phyloP scores from a whole-genome alignment of 1,140 invertebrate species.

The Epicauta chinensis region DNA sequence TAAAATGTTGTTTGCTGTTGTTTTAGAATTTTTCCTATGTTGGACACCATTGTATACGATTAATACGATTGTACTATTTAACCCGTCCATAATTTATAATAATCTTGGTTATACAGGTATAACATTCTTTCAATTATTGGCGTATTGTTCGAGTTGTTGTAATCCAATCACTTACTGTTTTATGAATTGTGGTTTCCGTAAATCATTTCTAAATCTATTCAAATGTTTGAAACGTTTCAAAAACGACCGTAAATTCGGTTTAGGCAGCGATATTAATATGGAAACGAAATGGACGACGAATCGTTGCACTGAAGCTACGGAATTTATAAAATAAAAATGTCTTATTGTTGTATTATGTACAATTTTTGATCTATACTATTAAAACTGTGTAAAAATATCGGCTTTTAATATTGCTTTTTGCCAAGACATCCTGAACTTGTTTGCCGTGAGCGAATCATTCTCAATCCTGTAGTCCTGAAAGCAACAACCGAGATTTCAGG shows the following conservation, averaged over 20 bases:
- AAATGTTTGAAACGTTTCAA: slow-evolving; percentile 40
- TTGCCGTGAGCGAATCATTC: too few species aligned
- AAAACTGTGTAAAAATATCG: too few species aligned
- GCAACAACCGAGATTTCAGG: too few species aligned
- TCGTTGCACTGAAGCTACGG: slow-evolving; percentile 20
- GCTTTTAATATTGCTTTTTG: too few species aligned
- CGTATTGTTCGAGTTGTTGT: slow-evolving; percentile 63
- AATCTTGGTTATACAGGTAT: slow-evolving; percentile 49
- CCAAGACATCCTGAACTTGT: too few species aligned
- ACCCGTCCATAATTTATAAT: slow-evolving; percentile 48
- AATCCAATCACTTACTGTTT: slow-evolving; percentile 75
- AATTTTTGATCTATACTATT: too few species aligned
- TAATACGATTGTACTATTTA: slow-evolving; percentile 57
- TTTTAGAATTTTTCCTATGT: slow-evolving; percentile 69
- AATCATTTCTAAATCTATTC: slow-evolving; percentile 54
- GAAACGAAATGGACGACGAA: slow-evolving; percentile 32
- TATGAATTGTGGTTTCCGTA: slow-evolving; percentile 64
- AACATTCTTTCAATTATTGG: slow-evolving; percentile 55
- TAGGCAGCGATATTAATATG: slow-evolving; percentile 35
- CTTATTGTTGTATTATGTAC: too few species aligned
- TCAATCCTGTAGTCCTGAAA: too few species aligned
- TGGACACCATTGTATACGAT: slow-evolving; percentile 68
- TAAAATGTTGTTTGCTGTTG: slow-evolving; percentile 56
- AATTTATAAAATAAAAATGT: slow-evolving; percentile 14
- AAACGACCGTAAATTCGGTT: slow-evolving; percentile 15